Evolutionary conservation across 2,113 vertebrate species (phyloP), one percentile per base, ranked within the genome.

Genomic region (Paramisgurnus dabryanus): DNA sequence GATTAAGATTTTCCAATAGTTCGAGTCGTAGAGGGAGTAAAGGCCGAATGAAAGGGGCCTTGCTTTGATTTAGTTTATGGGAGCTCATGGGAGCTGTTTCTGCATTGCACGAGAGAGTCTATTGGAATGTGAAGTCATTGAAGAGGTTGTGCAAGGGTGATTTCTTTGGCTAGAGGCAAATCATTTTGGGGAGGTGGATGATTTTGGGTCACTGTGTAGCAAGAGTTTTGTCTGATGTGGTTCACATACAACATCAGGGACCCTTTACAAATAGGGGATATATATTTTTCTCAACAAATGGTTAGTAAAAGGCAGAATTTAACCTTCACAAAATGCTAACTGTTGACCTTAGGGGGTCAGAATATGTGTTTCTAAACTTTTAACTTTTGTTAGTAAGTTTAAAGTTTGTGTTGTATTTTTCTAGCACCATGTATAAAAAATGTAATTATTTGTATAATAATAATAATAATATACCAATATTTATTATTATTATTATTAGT

Each of bases 91-190:
- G 49, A 65, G 64, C 39, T 22, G 67, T 64, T 68, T 64, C 67
- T 76, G 53, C 17, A 67, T 61, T 55, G 39, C 40, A 58, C 75
- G 72, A 77, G 72, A 63, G 69, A 83, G 47, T 55, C 77, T 76
- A 67, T 9, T 58, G 69, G 80, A 81, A 66, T 76, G 81, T 80
- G 57, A 67, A 70, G 55, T 55, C 9, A 34, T 64, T n/a, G 63
- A 75, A 64, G 80, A 49, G 63, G 80, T 76, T 69, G 41, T 60
- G 45, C 63, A 57, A 82, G 80, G 58, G 77, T 82, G 88, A 87
- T 86, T 86, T 87, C 68, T 82, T 72, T 87, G 83, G 72, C 71
- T 80, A 55, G 49, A 47, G 66, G 69, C 64, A 77, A 82, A 79
- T 83, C 76, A 65, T 60, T 63, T 7, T 41, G 75, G 73, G 34